These are phyloP conservation scores for Ennomos quercinarius DNA, from an alignment of 2,888 invertebrate genomes.

Conservation along the genomic window DNA sequence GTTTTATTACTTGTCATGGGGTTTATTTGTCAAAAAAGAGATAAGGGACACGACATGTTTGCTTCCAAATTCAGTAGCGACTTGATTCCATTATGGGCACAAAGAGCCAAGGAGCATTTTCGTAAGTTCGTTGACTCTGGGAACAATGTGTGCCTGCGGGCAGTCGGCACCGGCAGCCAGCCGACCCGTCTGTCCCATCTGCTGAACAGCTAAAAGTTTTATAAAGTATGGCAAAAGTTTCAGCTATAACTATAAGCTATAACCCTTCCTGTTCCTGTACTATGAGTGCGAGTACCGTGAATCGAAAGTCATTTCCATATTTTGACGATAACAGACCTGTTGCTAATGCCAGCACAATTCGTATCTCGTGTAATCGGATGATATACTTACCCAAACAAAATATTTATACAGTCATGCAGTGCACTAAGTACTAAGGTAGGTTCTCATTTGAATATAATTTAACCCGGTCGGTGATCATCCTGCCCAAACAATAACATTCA, in stretches of 20 bases:
- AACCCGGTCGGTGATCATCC: background rate
- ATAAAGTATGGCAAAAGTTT: slow-evolving; percentile 59
- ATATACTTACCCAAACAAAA: slow-evolving; percentile 3
- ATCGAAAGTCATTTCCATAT: slow-evolving; percentile 35
- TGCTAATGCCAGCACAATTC: slow-evolving; percentile 32
- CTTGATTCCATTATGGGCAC: slow-evolving; percentile 82
- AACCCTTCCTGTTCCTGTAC: slow-evolving; percentile 17
- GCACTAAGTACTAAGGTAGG: background rate
- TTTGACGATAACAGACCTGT: slow-evolving; percentile 38
- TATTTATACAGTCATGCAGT: background rate
- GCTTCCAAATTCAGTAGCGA: slow-evolving; percentile 76
- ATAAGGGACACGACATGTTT: slow-evolving; percentile 67
- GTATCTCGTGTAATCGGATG: slow-evolving; percentile 8
- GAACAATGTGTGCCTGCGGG: slow-evolving; percentile 77
- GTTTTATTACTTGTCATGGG: slow-evolving; percentile 55
- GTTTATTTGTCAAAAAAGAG: slow-evolving; percentile 69
- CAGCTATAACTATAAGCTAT: slow-evolving; percentile 44
- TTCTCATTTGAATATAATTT: slow-evolving; percentile 5
- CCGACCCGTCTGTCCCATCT: slow-evolving; percentile 70
- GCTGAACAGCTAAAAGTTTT: slow-evolving; percentile 67
- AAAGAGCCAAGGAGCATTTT: slow-evolving; percentile 81
- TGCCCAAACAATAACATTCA: background rate
- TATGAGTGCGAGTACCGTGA: slow-evolving; percentile 25
- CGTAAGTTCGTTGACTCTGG: slow-evolving; percentile 81
- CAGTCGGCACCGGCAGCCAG: slow-evolving; percentile 47